A percentile compares a stretch with the other conserved stretches of the same genome.
Conservation (phyloP, 92 coral and sea anemone species). For the Plumapathes pennacea region DNA sequence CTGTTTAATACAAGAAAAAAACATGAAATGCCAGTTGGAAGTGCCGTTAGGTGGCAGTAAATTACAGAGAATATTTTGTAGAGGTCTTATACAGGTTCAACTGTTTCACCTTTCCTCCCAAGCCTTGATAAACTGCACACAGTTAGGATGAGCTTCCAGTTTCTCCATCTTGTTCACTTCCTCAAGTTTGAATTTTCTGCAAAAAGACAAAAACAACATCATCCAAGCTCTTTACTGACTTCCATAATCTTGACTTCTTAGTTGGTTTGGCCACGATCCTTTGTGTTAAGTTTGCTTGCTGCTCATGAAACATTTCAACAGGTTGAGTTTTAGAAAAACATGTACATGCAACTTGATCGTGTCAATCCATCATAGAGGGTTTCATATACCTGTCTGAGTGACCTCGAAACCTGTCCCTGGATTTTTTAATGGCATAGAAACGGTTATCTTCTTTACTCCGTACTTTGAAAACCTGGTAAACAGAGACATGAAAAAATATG, state of each 20-base stretch:
- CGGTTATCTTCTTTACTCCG: constrained; percentile 87
- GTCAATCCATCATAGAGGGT: neutral
- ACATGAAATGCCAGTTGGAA: too few species aligned
- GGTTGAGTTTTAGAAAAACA: neutral
- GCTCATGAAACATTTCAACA: neutral
- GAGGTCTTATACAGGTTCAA: too few species aligned
- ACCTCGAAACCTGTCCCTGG: constrained; percentile 91
- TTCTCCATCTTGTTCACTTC: constrained; percentile 94
- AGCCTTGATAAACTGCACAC: constrained; percentile 89
- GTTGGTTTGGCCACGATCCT: too few species aligned
- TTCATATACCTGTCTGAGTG: constrained; percentile 83
- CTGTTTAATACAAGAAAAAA: too few species aligned
- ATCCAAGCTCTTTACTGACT: neutral
- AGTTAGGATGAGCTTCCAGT: constrained; percentile 76
- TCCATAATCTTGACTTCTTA: too few species aligned
- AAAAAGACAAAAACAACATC: neutral
- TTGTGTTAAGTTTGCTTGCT: neutral
- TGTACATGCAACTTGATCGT: neutral
- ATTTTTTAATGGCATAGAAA: constrained; percentile 90
- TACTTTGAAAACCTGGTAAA: constrained; percentile 9
- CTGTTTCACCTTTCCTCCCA: constrained; percentile 99
- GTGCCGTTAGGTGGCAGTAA: too few species aligned
- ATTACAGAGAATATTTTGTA: too few species aligned
- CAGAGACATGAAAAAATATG: constrained; percentile 11
- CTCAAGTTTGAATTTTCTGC: constrained; percentile 83